These are phyloP conservation scores for Lophotriccus pileatus DNA, from an alignment of 2,797 vertebrate species.

Conservation along the genomic window DNA sequence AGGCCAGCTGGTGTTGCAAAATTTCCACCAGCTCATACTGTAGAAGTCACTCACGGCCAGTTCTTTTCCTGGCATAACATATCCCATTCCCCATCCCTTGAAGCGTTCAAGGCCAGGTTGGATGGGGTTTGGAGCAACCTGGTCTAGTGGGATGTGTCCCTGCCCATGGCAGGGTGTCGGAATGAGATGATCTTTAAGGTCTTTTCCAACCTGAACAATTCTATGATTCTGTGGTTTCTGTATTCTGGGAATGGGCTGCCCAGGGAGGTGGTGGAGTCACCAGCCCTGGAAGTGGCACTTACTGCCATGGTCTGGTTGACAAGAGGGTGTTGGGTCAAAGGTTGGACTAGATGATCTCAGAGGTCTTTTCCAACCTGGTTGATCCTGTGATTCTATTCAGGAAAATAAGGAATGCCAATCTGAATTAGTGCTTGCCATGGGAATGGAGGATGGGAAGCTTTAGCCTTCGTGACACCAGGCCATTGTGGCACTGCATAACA, in stretches of 20 bases:
- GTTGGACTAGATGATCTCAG: neutral
- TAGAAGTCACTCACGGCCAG: neutral
- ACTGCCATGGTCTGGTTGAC: neutral
- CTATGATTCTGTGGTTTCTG: neutral
- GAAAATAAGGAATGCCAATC: neutral
- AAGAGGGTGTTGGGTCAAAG: neutral
- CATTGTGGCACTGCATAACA: neutral
- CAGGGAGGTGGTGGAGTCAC: neutral
- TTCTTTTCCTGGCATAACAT: neutral
- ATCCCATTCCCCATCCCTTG: fast-evolving
- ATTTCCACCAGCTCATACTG: neutral
- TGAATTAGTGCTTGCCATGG: neutral
- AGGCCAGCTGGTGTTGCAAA: neutral
- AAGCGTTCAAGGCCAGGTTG: neutral
- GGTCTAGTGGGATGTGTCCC: neutral
- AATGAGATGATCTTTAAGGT: neutral
- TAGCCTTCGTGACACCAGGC: neutral
- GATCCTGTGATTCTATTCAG: neutral
- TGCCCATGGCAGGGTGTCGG: no score
- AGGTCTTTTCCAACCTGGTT: neutral
- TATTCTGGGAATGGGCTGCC: neutral
- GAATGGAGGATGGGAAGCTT: neutral
- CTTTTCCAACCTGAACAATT: neutral
- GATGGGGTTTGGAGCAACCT: fast-evolving
- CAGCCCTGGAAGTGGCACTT: neutral